Evolutionary conservation across 2,797 vertebrate species (phyloP), one percentile per base, ranked within the genome.

Genomic region (Naso thynnoides): DNA sequence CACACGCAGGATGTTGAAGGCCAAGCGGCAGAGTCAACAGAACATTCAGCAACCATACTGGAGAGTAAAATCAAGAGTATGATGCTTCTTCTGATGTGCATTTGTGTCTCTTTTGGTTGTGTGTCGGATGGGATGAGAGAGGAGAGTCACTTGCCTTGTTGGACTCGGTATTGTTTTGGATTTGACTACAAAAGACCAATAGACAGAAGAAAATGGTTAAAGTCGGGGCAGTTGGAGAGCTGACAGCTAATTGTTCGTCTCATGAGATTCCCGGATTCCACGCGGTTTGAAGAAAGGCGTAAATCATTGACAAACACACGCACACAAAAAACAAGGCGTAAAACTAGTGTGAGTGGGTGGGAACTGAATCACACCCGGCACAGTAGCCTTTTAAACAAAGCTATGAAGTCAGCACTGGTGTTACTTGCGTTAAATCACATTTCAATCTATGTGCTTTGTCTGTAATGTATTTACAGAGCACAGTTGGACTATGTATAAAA

Each of bases 1-100:
- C 18, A 45, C 79, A 23, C 14, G 60, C 82, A 95, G 94, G 87
- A 65, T 86, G 76, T 2, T 81, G 81, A 93, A 82, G 83, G 64
- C 52, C 63, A 88, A 76, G 42, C 21, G 74, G 50, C 62, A 86
- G 78, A 88, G 45, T n/a, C 82, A 76, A 66, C 70, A 84, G 75
- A 77, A 69, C 59, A 81, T 48, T 5, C 74, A 50, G 9, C 73
- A 66, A n/a, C 59, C 78, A 38, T 94, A 93, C 13, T 87, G 79
- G 87, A 91, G n/a, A 75, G 88, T 92, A 21, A 33, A 83, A 54
- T 54, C 85, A 4, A 85, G 85, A 73, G 85, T 70, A 59, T 89
- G 76, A 84, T 1, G 21, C 33, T 8, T 45, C 23, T 38, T 23
- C 21, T 31, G n/a, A 26, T 38, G 15, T 29, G 27, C 5, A 27